These are phyloP conservation scores for Harpegnathos saltator DNA, from an alignment of 1,140 invertebrate genomes.

Conservation along the genomic window DNA sequence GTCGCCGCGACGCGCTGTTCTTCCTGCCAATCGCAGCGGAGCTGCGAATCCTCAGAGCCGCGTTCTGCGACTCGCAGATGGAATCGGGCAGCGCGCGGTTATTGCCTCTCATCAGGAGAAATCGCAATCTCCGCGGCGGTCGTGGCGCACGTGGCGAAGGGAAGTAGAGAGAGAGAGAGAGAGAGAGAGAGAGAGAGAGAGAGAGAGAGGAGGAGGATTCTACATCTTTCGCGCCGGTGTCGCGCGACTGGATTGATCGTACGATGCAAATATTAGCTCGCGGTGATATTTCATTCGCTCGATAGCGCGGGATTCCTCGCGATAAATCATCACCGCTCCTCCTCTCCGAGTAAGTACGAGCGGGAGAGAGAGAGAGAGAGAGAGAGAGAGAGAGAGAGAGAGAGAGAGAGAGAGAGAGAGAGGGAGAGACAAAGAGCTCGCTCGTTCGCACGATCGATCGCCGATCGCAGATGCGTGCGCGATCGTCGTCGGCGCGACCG, in stretches of 20 bases:
- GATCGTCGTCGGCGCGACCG: conserved; percentile 19
- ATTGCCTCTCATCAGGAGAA: neutral
- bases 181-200: neutral
- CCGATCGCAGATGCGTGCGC: conserved; percentile 5
- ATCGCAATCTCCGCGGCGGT: too few species aligned
- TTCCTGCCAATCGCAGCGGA: too few species aligned
- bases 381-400: too few species aligned
- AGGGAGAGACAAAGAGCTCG: too few species aligned
- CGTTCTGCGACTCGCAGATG: too few species aligned
- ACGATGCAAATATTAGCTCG: conserved; percentile 39
- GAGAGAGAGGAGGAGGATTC: conserved; percentile 4
- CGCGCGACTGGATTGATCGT: conserved; percentile 30
- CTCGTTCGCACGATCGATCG: too few species aligned
- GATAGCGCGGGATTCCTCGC: conserved; percentile 26
- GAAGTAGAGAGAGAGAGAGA: neutral
- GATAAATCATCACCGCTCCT: conserved; percentile 44
- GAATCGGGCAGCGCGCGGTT: too few species aligned
- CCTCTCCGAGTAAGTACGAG: neutral
- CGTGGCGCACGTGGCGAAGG: neutral
- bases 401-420: too few species aligned
- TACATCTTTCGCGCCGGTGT: neutral
- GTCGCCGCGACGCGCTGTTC: neutral
- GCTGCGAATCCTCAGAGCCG: too few species aligned
- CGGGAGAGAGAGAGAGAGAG: too few species aligned
- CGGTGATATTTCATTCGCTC: conserved; percentile 32